These are phyloP conservation scores for Diprion similis DNA, from an alignment of 1,140 invertebrate genomes.

Conservation along the genomic window DNA sequence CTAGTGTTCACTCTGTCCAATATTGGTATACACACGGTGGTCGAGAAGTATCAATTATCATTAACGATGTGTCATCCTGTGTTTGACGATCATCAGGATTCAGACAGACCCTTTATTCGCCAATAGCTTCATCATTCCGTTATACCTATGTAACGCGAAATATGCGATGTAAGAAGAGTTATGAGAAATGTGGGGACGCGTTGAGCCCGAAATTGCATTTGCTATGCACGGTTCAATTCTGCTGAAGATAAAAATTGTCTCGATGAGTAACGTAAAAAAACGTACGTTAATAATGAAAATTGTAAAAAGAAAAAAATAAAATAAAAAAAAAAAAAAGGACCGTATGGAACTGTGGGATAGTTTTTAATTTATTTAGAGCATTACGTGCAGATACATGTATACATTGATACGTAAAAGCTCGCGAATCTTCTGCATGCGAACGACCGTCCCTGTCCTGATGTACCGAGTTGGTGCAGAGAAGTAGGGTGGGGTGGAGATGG, in stretches of 20 bases:
- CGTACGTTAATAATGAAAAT: too few relatives aligned
- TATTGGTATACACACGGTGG: not conserved
- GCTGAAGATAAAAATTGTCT: too few relatives aligned
- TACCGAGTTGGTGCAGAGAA: not conserved
- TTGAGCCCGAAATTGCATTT: too few relatives aligned
- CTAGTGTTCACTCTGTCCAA: not conserved
- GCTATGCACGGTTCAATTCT: too few relatives aligned
- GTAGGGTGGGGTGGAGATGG: slow-evolving; percentile 16
- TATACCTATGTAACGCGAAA: too few relatives aligned
- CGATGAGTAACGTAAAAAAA: too few relatives aligned
- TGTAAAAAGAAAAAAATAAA: not conserved
- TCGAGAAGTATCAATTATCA: not conserved
- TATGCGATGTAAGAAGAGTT: too few relatives aligned
- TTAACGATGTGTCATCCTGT: too few relatives aligned
- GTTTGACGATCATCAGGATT: too few relatives aligned
- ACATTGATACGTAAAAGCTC: not conserved
- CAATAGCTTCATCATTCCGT: too few relatives aligned
- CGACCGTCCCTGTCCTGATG: not conserved
- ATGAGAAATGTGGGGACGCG: too few relatives aligned
- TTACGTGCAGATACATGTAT: not conserved
- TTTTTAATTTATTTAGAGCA: not conserved
- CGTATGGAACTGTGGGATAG: not conserved
- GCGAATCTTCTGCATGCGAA: slow-evolving; percentile 11
- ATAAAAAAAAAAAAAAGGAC: not conserved
- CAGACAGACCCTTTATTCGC: too few relatives aligned